A percentile compares a stretch with the other conserved stretches of the same genome.
Evolutionary conservation across 2,888 invertebrate genomes (phyloP).

Genomic region (Bugula neritina): DNA sequence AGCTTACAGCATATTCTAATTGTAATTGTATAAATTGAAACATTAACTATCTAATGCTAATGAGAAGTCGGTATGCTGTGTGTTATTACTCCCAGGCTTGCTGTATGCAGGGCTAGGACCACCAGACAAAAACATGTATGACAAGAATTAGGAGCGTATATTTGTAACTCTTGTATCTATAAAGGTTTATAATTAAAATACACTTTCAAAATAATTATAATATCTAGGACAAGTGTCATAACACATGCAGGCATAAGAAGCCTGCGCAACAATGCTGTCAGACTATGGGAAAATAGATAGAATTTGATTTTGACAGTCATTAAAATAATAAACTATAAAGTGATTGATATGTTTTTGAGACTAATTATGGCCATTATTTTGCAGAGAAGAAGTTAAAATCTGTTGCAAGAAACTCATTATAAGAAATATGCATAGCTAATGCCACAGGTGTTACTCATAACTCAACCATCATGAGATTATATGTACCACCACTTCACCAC

Average conservation of each 20-base stretch:
- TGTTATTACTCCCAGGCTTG: background rate
- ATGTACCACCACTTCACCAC: background rate
- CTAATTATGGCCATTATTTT: constrained; percentile 6
- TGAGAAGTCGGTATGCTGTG: no score
- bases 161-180: no score
- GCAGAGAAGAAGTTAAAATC: background rate
- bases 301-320: background rate
- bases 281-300: constrained; percentile 6
- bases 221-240: background rate
- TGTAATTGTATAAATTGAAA: background rate
- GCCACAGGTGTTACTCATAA: background rate
- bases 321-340: constrained; percentile 11
- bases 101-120: background rate
- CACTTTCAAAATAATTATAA: background rate
- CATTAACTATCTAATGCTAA: background rate
- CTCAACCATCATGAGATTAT: no score
- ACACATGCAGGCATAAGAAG: constrained; percentile 3
- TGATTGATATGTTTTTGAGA: background rate
- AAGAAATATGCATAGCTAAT: background rate
- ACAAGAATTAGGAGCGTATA: no score
- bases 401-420: background rate
- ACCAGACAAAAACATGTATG: background rate
- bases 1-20: background rate
- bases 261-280: background rate
- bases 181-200: background rate